Base-by-base conservation (phyloP, 2,797 vertebrate species). In the Hippocampus kuda region DNA sequence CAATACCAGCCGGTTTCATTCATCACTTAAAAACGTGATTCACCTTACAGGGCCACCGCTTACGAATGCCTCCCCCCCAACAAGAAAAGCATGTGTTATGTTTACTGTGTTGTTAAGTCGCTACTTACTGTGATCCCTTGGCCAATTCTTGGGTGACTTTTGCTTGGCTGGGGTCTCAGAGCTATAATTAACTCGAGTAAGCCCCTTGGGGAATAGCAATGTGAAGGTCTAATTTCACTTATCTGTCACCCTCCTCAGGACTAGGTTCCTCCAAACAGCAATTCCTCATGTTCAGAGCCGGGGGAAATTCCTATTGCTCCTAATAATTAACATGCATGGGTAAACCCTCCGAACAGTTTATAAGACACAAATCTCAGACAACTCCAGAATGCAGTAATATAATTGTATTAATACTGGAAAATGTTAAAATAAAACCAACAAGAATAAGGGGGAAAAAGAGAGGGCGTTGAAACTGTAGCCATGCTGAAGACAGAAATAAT, bases 171-270 rank as follows among this genome's bases (percentile, higher is more conserved):
- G 76, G 78, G 75, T 73, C 80, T 88, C 69, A 4, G 81, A 81
- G 88, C 87, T 91, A 92, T 90, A 85, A 89, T 88, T 91, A 89
- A 87, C 87, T 75, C 4, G 62, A 70, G 81, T 83, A 84, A 88
- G 83, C 83, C 75, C 81, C 78, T 75, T 20, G 34, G 24, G 75
- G 80, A 88, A 90, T 85, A 77, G 76, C 84, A 84, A 83, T 75
- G 71, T 72, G 68, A 75, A 83, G 88, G 77, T 91, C 90, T 79
- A 66, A 80, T 89, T 91, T 88, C 85, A 90, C 86, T 81, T 72
- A 84, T 79, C 71, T 77, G 77, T 85, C 83, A 72, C 75, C 75
- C 67, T 77, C 56, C 66, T 70, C 65, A 67, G 46, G 41, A 67
- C 77, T 69, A 30, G 59, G 59, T 74, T 30, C 75, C 53, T 67